Base-by-base conservation (phyloP, 2,797 vertebrate genomes). In the Ptychadena robeensis region DNA sequence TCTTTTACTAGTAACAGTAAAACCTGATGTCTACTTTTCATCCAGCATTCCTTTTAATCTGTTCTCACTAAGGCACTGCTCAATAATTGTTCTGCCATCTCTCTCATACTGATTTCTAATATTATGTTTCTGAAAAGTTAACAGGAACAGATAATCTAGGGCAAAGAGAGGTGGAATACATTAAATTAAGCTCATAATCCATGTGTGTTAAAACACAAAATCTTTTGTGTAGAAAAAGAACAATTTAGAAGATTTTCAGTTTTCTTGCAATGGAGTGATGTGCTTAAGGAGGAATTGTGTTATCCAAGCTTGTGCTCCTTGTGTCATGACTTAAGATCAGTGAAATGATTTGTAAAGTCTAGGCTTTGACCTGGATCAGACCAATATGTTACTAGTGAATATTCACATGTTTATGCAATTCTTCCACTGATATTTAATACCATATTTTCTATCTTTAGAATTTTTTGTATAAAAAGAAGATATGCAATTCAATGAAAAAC, bases 101-200 rank as follows among this genome's bases (percentile, higher is more conserved):
- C 61, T 64, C 14, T 30, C 61, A 28, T 64, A 28, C 61, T 64
- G 61, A 64, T 64, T 64, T 64, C 61, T 64, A 64, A 64, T 64
- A 64, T 64, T 64, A 64, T 64, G 61, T 30, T 64, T 27, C 61
- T 64, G 27, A 31, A 64, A 64, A 28, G 61, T 64, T 64, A 64
- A 28, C 61, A 64, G 61, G 27, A 64, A 64, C 25, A 28, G 28
- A 64, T 64, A 64, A 64, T 30, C 65, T 68, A 68, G 34, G 32
- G 32, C 65, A 68, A 18, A 32, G 65, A 68, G 65, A 68, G 65
- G 65, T 68, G 65, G 34, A 68, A 64, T 64, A 64, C 25, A 64
- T 64, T 64, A 64, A 64, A 64, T 10, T 28, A 28, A 64, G 61
- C 61, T 31, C 25, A 64, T 64, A 64, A 64, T 64, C 30, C 61